Evolutionary conservation across 30 jellyfish, hydroid and myxozoan genomes (phyloP), one percentile per base, ranked within the genome.

Genomic region (Cassiopea andromeda): DNA sequence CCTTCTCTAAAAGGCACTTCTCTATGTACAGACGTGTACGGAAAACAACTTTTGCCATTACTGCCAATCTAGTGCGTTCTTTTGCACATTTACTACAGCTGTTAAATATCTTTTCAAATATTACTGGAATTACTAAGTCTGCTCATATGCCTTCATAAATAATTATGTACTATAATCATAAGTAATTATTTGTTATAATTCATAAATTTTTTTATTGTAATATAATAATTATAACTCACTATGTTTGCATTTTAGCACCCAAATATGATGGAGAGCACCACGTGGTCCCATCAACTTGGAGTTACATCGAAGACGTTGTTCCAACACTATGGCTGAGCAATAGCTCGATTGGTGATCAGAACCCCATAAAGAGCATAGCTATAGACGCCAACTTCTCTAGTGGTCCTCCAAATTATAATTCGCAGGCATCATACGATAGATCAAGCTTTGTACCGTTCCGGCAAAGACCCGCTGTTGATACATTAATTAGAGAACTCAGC

Each of bases 271-370:
- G 91, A 27, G 88, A 79, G 73, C 97, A 90, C 49, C 60, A 60
- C 13, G 97, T 90, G 16, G 85, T 90, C 44, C 97, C 97, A 0
- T 90, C 97, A 19, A 75, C 97, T 18, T 90, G 97, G 97, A 90
- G 93, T 57, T 90, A 90, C 87, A 45, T 80, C 7, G 95, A 88
- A 15, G 87, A 88, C 48, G 87, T 78, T 1, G 80, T 88, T 6
- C 83, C 90, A 13, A 72, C 90, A 1, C 81, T 88, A 16, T 88
- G 95, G 95, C 93, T 86, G 1, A 82, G 87, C 47, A 81, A 54
- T 77, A 58, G 50, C 48, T 60, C 92, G 1, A 60, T 47, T 7
- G 89, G 66, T 2, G 78, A 73, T 16, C 79, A 43, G 14, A 79
- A 82, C 79, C 87, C 84, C 48, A 85, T 85, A 44, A 75, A 85